Evolutionary conservation across 2,797 vertebrate species (phyloP).

Genomic region (Enteromius afrohamiltoni): DNA sequence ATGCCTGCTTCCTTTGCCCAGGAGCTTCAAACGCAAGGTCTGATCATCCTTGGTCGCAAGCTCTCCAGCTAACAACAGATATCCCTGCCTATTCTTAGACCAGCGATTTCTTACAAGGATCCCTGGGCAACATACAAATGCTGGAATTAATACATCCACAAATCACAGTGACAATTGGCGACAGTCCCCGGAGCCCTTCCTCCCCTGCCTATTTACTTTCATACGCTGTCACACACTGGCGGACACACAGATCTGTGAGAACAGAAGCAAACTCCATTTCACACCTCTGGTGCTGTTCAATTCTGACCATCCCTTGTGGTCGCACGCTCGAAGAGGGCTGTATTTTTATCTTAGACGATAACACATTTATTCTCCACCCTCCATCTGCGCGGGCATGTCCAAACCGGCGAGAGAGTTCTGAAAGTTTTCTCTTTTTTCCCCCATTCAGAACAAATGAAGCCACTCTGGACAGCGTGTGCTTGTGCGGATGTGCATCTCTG

Average conservation of each 20-base stretch:
- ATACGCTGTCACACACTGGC: constrained; percentile 58
- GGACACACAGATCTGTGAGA: constrained; percentile 57
- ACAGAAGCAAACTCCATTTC: constrained; percentile 79
- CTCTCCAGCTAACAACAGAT: constrained; percentile 39
- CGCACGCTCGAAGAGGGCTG: constrained; percentile 64
- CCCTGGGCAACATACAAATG: constrained; percentile 63
- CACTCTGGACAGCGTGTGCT: constrained; percentile 25
- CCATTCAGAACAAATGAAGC: constrained; percentile 41
- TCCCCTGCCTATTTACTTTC: constrained; percentile 70
- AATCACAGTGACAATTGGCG: constrained; percentile 78
- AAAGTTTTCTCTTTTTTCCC: constrained; percentile 36
- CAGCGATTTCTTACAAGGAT: constrained; percentile 68
- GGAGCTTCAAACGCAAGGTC: constrained; percentile 59
- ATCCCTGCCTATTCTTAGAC: constrained; percentile 70
- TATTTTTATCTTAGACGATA: constrained; percentile 69
- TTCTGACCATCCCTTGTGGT: constrained; percentile 76
- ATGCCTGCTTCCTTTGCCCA: constrained; percentile 59
- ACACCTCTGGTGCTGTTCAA: constrained; percentile 82
- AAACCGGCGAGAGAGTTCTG: constrained; percentile 46
- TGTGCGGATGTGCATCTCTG: constrained; percentile 50
- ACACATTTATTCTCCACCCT: constrained; percentile 69
- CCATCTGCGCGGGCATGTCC: constrained; percentile 65
- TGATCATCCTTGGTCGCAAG: constrained; percentile 57
- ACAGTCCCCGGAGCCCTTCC: constrained; percentile 69
- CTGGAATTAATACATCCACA: constrained; percentile 74